Conservation (phyloP, 2,797 vertebrate species). For the Pseudomugil tenellus region DNA sequence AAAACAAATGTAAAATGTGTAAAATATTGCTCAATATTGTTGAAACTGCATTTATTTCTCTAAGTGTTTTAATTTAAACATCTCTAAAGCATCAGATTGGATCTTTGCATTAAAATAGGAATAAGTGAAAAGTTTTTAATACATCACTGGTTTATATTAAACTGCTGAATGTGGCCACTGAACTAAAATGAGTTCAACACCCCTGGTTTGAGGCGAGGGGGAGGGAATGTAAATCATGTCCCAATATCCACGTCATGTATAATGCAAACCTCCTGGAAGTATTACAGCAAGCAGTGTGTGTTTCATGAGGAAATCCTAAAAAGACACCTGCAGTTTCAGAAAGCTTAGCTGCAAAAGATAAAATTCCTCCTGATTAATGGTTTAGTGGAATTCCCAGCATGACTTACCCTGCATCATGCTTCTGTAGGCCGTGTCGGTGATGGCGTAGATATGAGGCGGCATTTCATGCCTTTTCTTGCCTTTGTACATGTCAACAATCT, state of each 20-base stretch:
- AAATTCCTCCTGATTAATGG: neutral
- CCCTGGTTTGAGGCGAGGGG: neutral
- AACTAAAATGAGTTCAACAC: neutral
- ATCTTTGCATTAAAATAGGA: too few species aligned
- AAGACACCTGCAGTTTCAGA: neutral
- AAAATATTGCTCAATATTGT: too few species aligned
- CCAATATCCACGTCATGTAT: neutral
- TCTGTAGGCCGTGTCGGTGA: slow-evolving; percentile 96
- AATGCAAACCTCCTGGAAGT: slow-evolving; percentile 2
- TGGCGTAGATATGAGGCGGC: slow-evolving; percentile 98
- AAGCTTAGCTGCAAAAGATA: neutral
- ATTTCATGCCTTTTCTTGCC: slow-evolving; percentile 99
- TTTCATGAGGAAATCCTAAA: slow-evolving; percentile 2
- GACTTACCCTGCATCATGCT: slow-evolving; percentile 99
- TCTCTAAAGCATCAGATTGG: too few species aligned
- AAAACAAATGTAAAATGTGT: too few species aligned
- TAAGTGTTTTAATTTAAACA: too few species aligned
- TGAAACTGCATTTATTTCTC: too few species aligned
- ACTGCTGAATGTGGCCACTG: neutral
- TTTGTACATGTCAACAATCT: slow-evolving; percentile 99
- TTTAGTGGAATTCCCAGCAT: neutral
- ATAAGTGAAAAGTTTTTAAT: too few species aligned
- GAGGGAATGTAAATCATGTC: too few species aligned
- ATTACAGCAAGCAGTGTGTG: neutral
- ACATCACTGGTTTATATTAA: neutral